Conservation (phyloP, 2,888 invertebrate species). For the Ceratothoa steindachneri region DNA sequence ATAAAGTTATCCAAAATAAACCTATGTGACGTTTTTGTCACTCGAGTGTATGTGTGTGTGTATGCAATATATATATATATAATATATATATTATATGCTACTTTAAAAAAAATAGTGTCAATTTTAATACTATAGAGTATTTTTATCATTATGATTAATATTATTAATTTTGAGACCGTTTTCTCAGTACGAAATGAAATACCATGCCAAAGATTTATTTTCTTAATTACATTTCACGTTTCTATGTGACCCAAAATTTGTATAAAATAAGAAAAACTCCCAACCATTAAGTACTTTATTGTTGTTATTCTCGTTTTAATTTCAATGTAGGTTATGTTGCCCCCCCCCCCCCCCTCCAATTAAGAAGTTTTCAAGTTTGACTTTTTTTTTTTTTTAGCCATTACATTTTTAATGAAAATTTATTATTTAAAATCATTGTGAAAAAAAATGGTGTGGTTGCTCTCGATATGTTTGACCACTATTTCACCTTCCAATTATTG, state of each 20-base stretch:
- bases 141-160: constrained; percentile 6
- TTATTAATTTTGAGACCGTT: not conserved
- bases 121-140: not conserved
- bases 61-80: constrained; percentile 8
- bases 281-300: no score
- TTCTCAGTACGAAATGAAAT: not conserved
- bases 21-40: not conserved
- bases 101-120: not conserved
- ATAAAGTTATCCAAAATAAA: not conserved
- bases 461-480: no score
- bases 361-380: no score
- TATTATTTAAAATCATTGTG: no score
- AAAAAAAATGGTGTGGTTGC: no score
- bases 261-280: not conserved
- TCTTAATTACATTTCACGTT: not conserved
- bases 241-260: not conserved
- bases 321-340: no score
- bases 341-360: no score
- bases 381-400: no score
- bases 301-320: no score
- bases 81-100: not conserved
- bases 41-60: not conserved
- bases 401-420: no score
- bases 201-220: not conserved
- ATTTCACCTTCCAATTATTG: no score